Base-by-base conservation (phyloP, 1,140 invertebrate genomes). In the Sycophila sp. region DNA sequence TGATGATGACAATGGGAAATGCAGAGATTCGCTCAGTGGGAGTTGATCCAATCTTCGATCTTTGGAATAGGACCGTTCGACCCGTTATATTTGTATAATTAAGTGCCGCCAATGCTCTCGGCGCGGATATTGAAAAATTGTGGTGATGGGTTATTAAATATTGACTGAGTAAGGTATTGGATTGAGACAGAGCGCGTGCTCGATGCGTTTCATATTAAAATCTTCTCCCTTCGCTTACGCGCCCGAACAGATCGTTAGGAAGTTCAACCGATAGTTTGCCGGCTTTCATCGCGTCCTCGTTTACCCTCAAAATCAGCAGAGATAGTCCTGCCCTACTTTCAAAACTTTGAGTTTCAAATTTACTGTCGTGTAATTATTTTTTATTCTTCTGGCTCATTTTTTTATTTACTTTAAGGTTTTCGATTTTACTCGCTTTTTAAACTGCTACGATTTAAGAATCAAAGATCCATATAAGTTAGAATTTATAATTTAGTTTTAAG, bases 101-200 rank as follows among this genome's bases (percentile, higher is more conserved):
- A 42, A 59, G 36, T 32, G 32, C 26, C 15, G 17, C n/a, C 42
- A 19, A 8, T 17, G 15, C 22, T n/a, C n/a, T n/a, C 32, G 17
- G 19, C n/a, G n/a, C 65, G 42, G 42, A 59, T 59, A 68, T 59
- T 59, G 56, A 59, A 59, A 59, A 36, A 56, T 49, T 59, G 55
- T 19, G 53, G 53, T 8, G 28, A 67, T 45, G 53, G 49, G 28
- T 58, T 67, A 59, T 59, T 68, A 68, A 68, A 68, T 68, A 68
- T 68, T 68, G 40, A 68, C 65, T n/a, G 40, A 36, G n/a, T n/a
- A n/a, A 3, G 36, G 34, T 59, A 59, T 59, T 59, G 56, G 13
- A 24, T 3, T n/a, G 26, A 32, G 30, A 32, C 15, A n/a, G 19
- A 47, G 24, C 11, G 11, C n/a, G 13, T 15, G 10, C 34, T 17